Evolutionary conservation across 1,140 invertebrate species (phyloP), one percentile per base, ranked within the genome.

Genomic region (Tyrophagus putrescentiae): DNA sequence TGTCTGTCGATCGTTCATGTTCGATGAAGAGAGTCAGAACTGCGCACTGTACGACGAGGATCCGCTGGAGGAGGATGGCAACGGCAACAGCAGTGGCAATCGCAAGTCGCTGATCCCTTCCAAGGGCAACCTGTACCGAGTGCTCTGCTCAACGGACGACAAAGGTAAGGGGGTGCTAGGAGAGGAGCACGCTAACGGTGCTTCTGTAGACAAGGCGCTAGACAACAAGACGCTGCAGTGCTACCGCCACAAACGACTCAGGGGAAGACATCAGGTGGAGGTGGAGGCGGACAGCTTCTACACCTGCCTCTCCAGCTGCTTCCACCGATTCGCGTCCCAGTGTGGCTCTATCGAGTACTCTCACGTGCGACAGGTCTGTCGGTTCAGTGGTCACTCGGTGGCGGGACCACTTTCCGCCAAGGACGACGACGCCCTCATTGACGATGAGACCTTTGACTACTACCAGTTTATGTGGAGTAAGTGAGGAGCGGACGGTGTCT

Each of bases 1-100:
- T 53, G 44, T 68, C 44, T 68, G 67, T 45, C 58, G 67, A 25
- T 87, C 87, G 5, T 82, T 91, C n/a, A 85, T 88, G 67, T 90
- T 85, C 68, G 85, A 91, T 67, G 84, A 87, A 61, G 82, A 85
- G 73, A 85, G 83, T 1, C 79, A 81, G 62, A 80, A 84, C 59
- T 92, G 88, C 64, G 82, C 85, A 4, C 76, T 91, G 7, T 88
- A 84, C 1, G 86, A 89, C 70, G 87, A 92, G 71, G 87, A 91
- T 54, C 65, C 66, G 11, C 32, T 63, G 21, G 1, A 32, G 7
- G 27, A 59, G 0, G 28, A 45, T 11, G 64, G 39, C 18, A 31
- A 56, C 23, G 9, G 7, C 9, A 60, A 18, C 50, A 36, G 23
- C 27, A 9, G n/a, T n/a, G 7, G 4, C 11, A 27, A 16, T 11